phyloP scores from a whole-genome alignment of 2,113 vertebrate genomes.

The Anser cygnoides region DNA sequence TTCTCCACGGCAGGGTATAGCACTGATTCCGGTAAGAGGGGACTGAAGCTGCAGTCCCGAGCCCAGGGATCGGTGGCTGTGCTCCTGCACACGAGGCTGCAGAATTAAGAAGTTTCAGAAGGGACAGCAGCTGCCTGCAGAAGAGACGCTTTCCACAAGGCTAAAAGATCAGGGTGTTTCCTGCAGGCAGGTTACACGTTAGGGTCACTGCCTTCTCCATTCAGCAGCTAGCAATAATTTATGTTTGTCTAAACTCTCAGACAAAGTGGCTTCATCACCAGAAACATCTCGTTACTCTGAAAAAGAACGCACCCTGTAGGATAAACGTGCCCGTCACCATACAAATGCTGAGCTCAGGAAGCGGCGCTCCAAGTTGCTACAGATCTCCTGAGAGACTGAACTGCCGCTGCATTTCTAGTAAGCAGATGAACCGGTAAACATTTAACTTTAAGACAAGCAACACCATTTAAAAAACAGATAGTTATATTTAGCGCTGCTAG shows the following conservation, averaged over 20 bases:
- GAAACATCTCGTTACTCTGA: neutral
- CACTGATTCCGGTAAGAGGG: neutral
- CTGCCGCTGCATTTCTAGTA: neutral
- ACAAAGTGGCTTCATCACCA: neutral
- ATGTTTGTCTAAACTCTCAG: neutral
- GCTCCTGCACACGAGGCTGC: neutral
- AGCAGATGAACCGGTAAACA: neutral
- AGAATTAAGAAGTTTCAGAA: neutral
- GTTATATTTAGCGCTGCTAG: neutral
- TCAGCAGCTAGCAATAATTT: neutral
- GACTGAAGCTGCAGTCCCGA: neutral
- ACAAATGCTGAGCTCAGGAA: neutral
- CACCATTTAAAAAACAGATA: neutral
- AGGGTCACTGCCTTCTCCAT: neutral
- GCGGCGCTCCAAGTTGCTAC: neutral
- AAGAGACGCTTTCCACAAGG: neutral
- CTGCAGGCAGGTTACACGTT: neutral
- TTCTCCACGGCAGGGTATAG: neutral
- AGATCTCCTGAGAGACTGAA: neutral
- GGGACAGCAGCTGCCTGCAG: neutral
- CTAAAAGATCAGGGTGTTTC: neutral
- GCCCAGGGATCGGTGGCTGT: neutral
- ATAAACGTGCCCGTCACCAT: fast-evolving
- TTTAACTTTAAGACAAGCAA: neutral
- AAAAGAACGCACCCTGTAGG: fast-evolving